Base-by-base conservation (phyloP, 2,797 vertebrate species). In the Thaleichthys pacificus region DNA sequence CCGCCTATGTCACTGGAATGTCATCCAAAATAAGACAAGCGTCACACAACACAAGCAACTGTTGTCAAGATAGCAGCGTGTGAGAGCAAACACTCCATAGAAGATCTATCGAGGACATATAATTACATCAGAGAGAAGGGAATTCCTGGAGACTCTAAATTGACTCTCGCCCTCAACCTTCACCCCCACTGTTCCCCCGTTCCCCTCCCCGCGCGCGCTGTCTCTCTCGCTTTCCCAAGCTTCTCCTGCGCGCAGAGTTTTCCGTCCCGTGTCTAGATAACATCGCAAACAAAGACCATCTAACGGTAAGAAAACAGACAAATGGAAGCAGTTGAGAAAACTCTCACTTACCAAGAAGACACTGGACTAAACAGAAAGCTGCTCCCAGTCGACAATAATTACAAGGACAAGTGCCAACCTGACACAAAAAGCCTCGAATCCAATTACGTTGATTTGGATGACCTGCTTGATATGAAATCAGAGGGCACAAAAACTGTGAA, bases 251-350 rank as follows among this genome's bases (percentile, higher is more conserved):
- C 62, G 78, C 88, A 92, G 91, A 89, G 89, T 91, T 90, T 91
- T 89, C 88, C 82, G 91, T 91, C 91, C 91, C 80, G 90, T 91
- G 92, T 92, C 83, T 81, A 84, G 85, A 77, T 81, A 91, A 91
- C 89, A 91, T 86, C 91, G 73, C 65, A 83, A 86, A 84, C 82
- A 85, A 82, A 87, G 89, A 89, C 87, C 90, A 87, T 85, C 88
- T 84, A 84, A 83, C 87, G 76, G 87, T 84, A 80, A 83, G 81
- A 87, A 79, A 79, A 63, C 72, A 86, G 82, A 80, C 87, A 85
- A 89, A 95, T 95, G 93, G 93, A 94, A 91, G 92, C 91, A 88
- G 91, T 91, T 69, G 90, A 89, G 86, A 88, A 92, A 86, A 90
- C 91, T 91, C 88, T 93, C 88, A 90, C 81, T 81, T 89, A 89